phyloP scores from a whole-genome alignment of 2,888 invertebrate species.

The Caenorhabditis afra region DNA sequence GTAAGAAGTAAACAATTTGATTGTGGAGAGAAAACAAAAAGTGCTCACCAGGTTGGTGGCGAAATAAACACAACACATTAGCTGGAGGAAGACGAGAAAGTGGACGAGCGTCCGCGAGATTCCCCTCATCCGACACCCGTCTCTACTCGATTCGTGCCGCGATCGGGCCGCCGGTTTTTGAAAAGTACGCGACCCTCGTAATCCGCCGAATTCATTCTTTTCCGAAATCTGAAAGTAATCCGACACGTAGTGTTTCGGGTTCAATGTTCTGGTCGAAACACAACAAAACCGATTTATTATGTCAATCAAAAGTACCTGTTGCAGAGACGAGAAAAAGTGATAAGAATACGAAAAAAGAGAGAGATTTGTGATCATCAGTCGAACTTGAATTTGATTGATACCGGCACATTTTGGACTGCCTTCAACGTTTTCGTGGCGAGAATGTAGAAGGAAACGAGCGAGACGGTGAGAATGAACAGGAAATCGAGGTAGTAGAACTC shows the following conservation, averaged over 20 bases:
- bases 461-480: not conserved
- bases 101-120: constrained; percentile 32
- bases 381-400: constrained; percentile 44
- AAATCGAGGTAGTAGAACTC: constrained; percentile 53
- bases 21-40: not conserved
- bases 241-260: constrained; percentile 32
- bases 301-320: constrained; percentile 33
- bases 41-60: constrained; percentile 24
- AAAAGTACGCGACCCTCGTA: not conserved
- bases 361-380: constrained; percentile 7
- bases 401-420: constrained; percentile 7
- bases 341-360: not conserved
- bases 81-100: constrained; percentile 39
- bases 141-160: not conserved
- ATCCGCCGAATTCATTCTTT: not conserved
- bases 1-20: not conserved
- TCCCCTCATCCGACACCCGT: constrained; percentile 49
- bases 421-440: constrained; percentile 16
- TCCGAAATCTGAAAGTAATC: constrained; percentile 35
- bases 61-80: constrained; percentile 47
- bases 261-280: constrained; percentile 42
- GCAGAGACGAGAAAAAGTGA: not conserved
- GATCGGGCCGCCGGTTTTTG: constrained; percentile 12
- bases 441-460: constrained; percentile 26
- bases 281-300: constrained; percentile 35